phyloP scores from a whole-genome alignment of 2,888 invertebrate species.

The Lymantria dispar region DNA sequence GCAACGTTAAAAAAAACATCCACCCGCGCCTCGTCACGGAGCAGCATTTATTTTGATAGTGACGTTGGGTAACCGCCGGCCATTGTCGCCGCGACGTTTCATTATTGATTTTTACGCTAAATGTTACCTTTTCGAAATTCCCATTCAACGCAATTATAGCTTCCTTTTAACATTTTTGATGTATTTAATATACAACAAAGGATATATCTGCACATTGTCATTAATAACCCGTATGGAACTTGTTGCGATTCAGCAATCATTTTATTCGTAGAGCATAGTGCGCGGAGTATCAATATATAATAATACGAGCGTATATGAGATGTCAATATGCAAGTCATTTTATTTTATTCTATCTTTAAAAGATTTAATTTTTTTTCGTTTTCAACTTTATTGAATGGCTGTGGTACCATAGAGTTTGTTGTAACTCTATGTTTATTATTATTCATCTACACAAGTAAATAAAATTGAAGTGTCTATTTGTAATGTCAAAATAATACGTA shows the following conservation, averaged over 20 bases:
- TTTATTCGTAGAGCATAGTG: constrained; percentile 21
- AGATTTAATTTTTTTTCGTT: not conserved
- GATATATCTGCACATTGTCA: constrained; percentile 64
- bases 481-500: too few relatives aligned
- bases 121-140: constrained; percentile 70
- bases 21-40: constrained; percentile 75
- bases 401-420: too few relatives aligned
- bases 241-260: constrained; percentile 58
- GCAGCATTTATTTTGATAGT: constrained; percentile 76
- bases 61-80: constrained; percentile 71
- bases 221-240: constrained; percentile 77
- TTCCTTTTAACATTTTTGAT: constrained; percentile 70
- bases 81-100: constrained; percentile 68
- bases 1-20: constrained; percentile 66
- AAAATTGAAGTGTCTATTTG: too few relatives aligned
- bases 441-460: too few relatives aligned
- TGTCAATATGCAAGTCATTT: constrained; percentile 40
- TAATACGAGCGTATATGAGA: not conserved
- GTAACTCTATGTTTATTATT: too few relatives aligned
- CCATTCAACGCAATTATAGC: constrained; percentile 73
- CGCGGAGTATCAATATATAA: not conserved
- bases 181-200: constrained; percentile 64
- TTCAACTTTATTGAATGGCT: too few relatives aligned
- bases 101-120: constrained; percentile 83
- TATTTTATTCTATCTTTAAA: constrained; percentile 11